Evolutionary conservation across 2,797 vertebrate species (phyloP).

Genomic region (Microctenopoma lineatum): DNA sequence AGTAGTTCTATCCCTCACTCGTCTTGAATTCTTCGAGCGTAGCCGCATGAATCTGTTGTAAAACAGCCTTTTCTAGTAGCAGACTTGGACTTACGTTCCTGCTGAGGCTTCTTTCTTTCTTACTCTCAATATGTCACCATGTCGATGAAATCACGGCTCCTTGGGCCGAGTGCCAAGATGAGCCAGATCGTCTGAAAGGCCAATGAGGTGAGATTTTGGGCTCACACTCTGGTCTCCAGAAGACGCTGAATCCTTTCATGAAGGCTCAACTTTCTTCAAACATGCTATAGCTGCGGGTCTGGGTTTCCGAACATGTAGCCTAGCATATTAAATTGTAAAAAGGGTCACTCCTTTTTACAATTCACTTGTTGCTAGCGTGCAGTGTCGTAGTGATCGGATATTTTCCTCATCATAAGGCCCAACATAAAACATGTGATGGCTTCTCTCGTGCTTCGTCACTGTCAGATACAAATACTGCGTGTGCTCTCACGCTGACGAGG

Average conservation of each 20-base stretch:
- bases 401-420: too few species aligned
- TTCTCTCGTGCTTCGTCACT: background rate
- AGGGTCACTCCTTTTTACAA: slow-evolving; percentile 17
- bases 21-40: slow-evolving; percentile 5
- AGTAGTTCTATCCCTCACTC: slow-evolving; percentile 22
- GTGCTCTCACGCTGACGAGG: slow-evolving; percentile 11
- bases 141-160: slow-evolving; percentile 48
- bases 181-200: slow-evolving; percentile 56
- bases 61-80: slow-evolving; percentile 47
- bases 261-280: slow-evolving; percentile 37
- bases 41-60: slow-evolving; percentile 30
- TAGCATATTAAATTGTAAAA: slow-evolving; percentile 17
- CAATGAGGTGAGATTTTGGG: slow-evolving; percentile 70
- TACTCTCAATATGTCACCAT: slow-evolving; percentile 45
- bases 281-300: slow-evolving; percentile 35
- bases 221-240: slow-evolving; percentile 50
- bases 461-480: background rate
- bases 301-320: slow-evolving; percentile 53
- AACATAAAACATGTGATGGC: background rate
- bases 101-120: slow-evolving; percentile 43
- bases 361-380: background rate
- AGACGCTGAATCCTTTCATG: slow-evolving; percentile 54
- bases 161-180: slow-evolving; percentile 23
- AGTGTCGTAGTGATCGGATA: background rate
- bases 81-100: slow-evolving; percentile 43